These are phyloP conservation scores for Pempheris klunzingeri DNA, from an alignment of 2,797 vertebrate species.

Conservation along the genomic window DNA sequence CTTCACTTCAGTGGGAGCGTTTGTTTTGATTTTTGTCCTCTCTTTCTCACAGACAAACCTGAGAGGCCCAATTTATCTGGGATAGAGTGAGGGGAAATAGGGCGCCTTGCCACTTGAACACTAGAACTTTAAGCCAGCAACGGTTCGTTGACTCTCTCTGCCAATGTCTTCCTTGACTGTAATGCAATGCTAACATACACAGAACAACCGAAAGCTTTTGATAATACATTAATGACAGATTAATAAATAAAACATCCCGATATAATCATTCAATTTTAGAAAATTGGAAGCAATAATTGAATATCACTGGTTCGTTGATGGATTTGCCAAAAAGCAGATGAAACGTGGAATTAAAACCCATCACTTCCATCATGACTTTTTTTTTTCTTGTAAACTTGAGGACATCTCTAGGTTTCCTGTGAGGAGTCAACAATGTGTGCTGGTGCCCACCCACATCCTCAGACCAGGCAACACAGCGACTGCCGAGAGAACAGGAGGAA, in stretches of 20 bases:
- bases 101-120: conserved; percentile 84
- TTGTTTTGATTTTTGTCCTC: conserved; percentile 85
- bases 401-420: conserved; percentile 56
- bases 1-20: conserved; percentile 85
- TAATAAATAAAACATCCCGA: conserved; percentile 29
- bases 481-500: conserved; percentile 79
- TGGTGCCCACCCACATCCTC: conserved; percentile 79
- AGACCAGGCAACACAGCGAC: conserved; percentile 64
- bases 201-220: conserved; percentile 58
- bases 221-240: conserved; percentile 37
- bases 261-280: neutral
- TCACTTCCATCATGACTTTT: conserved; percentile 20
- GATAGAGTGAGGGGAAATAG: conserved; percentile 81
- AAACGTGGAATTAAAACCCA: conserved; percentile 21
- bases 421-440: conserved; percentile 58
- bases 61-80: conserved; percentile 83
- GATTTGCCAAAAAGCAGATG: conserved; percentile 1
- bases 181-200: conserved; percentile 71
- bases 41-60: conserved; percentile 85
- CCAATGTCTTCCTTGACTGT: conserved; percentile 75
- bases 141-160: conserved; percentile 73
- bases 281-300: neutral
- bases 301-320: conserved; percentile 15
- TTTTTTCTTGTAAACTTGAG: conserved; percentile 5
- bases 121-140: conserved; percentile 83